Conservation (phyloP, 2,888 invertebrate species). For the Lithophane ornitopus region DNA sequence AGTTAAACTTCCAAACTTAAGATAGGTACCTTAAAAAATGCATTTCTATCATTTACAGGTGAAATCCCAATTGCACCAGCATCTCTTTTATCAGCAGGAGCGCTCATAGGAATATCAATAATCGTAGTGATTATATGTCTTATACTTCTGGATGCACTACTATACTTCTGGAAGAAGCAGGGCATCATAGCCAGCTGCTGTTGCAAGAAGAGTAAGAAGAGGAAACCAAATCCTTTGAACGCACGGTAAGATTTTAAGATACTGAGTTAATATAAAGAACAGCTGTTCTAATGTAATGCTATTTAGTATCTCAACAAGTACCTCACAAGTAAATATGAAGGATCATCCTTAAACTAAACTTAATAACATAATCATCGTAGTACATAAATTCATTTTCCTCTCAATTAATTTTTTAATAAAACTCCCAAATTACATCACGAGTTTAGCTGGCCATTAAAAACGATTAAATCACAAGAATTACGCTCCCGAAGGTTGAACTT, state of each 20-base stretch:
- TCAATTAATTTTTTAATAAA: constrained; percentile 37
- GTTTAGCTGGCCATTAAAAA: constrained; percentile 41
- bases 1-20: not conserved
- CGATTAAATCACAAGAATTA: constrained; percentile 32
- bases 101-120: constrained; percentile 95
- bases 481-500: constrained; percentile 19
- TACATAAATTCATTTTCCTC: constrained; percentile 21
- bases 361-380: constrained; percentile 25
- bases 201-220: constrained; percentile 91
- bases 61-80: constrained; percentile 23
- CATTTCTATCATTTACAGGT: constrained; percentile 20
- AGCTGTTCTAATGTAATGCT: not conserved
- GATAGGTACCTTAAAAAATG: not conserved
- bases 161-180: constrained; percentile 91
- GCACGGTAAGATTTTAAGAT: constrained; percentile 74
- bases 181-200: constrained; percentile 93
- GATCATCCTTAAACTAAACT: constrained; percentile 18
- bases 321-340: not conserved
- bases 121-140: constrained; percentile 94
- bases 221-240: constrained; percentile 77
- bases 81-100: constrained; percentile 91
- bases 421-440: constrained; percentile 20
- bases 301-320: constrained; percentile 25
- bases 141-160: constrained; percentile 95
- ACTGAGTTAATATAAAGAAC: not conserved